Evolutionary conservation across 2,888 invertebrate species (phyloP), one percentile per base, ranked within the genome.

Genomic region (Trissolcus brochymenae): DNA sequence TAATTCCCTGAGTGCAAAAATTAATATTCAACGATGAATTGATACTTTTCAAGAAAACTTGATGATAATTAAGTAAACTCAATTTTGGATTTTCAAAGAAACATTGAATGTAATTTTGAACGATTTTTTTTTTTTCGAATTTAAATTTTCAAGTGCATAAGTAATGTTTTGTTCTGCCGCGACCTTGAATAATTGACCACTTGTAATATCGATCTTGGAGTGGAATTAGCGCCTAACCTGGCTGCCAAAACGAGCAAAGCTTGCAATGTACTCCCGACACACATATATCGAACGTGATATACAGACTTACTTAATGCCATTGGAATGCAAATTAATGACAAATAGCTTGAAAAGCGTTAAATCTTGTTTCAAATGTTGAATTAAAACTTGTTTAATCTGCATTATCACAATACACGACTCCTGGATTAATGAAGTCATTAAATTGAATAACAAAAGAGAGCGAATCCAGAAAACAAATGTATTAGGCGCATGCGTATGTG

Each of bases 101-200:
- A 25, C 25, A 25, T 25, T 6, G 25, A 25, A 25, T 4, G 25
- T 25, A 21, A 21, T 21, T 21, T 21, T 1, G 4, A 21, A 21
- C 21, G 25, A 25, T 3, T 25, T 25, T 25, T 25, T 25, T 25
- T 25, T 19, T 19, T 19, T 19, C 2, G 19, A 2, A 25, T 4
- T 25, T 35, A 9, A 35, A 35, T 11, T 11, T 35, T 9, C 35
- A 35, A 35, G 16, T 46, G n/a, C 46, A 46, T 46, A 11, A 9
- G 16, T 4, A 46, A 16, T 46, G n/a, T 46, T 46, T 46, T 6
- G 16, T 46, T 14, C 14, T 16, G 14, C 46, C 7, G 6, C 6
- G 7, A 46, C 14, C n/a, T 46, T 16, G 46, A n/a, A 46, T 46
- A 46, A 46, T 46, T 46, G 46, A 46, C 14, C 46, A 46, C 46